phyloP scores from a whole-genome alignment of 2,888 invertebrate species.

The Yponomeuta plumbellus region DNA sequence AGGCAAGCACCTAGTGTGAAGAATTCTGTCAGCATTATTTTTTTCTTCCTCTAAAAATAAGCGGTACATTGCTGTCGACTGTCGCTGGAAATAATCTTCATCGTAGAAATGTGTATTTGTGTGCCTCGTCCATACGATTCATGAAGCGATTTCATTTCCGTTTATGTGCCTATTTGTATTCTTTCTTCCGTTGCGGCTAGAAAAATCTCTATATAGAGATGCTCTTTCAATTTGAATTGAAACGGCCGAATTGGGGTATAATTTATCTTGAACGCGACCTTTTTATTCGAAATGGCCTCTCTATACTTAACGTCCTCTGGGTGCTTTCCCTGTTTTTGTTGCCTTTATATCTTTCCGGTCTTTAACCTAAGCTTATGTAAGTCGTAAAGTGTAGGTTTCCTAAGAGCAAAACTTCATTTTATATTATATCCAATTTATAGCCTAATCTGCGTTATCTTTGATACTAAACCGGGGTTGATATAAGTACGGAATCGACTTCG shows the following conservation, averaged over 20 bases:
- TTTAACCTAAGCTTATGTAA: conserved; percentile 23
- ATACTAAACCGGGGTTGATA: neutral
- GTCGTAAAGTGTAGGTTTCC: conserved; percentile 19
- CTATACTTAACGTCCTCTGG: conserved; percentile 47
- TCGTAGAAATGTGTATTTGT: conserved; percentile 45
- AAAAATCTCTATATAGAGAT: conserved; percentile 67
- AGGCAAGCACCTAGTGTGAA: neutral
- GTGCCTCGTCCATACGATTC: conserved; percentile 55
- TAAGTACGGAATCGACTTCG: neutral
- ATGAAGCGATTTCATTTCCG: conserved; percentile 65
- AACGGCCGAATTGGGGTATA: conserved; percentile 67
- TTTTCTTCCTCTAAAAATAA: neutral
- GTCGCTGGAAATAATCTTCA: conserved; percentile 24
- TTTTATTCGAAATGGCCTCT: conserved; percentile 52
- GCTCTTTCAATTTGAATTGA: conserved; percentile 72
- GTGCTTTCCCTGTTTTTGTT: conserved; percentile 44
- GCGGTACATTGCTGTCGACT: neutral
- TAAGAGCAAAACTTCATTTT: conserved; percentile 7
- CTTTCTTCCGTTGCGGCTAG: conserved; percentile 62
- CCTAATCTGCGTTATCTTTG: neutral
- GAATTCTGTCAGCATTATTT: neutral
- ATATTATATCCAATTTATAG: neutral
- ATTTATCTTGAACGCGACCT: conserved; percentile 65
- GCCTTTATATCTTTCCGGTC: conserved; percentile 22
- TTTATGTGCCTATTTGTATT: conserved; percentile 71